phyloP scores from a whole-genome alignment of 2,797 vertebrate genomes.

The Hyperoplus lanceolatus region DNA sequence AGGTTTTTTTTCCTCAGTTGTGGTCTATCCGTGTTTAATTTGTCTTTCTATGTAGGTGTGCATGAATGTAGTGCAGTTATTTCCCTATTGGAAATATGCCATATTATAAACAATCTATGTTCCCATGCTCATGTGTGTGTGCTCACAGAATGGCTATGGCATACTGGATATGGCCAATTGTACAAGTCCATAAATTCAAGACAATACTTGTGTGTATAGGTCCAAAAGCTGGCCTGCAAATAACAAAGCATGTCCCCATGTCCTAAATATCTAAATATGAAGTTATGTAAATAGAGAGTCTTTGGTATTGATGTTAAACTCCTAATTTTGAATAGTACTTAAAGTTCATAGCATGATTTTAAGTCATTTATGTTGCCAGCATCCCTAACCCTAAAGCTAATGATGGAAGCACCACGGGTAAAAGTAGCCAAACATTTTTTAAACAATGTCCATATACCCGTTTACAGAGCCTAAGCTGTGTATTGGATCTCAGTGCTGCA shows the following conservation, averaged over 20 bases:
- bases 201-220: background rate
- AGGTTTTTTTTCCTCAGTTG: background rate
- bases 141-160: slow-evolving; percentile 1
- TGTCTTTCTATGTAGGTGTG: slow-evolving; percentile 13
- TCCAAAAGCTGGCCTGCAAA: background rate
- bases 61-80: slow-evolving; percentile 18
- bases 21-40: slow-evolving; percentile 5
- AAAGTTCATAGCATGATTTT: slow-evolving; percentile 10
- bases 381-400: background rate
- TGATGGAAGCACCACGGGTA: background rate
- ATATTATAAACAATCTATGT: slow-evolving; percentile 31
- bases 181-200: background rate
- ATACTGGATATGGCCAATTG: slow-evolving; percentile 1
- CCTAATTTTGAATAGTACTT: slow-evolving; percentile 15
- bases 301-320: background rate
- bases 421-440: no score
- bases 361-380: background rate
- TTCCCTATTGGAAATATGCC: slow-evolving; percentile 28
- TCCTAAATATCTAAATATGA: background rate
- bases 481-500: no score
- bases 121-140: slow-evolving; percentile 7
- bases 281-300: background rate
- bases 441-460: no score
- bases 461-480: no score
- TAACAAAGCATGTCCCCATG: slow-evolving; percentile 3